Percentiles rank a stretch among this genome's conserved stretches.
Conservation (phyloP, 2,888 invertebrate genomes). For the Flexamia atlantica region DNA sequence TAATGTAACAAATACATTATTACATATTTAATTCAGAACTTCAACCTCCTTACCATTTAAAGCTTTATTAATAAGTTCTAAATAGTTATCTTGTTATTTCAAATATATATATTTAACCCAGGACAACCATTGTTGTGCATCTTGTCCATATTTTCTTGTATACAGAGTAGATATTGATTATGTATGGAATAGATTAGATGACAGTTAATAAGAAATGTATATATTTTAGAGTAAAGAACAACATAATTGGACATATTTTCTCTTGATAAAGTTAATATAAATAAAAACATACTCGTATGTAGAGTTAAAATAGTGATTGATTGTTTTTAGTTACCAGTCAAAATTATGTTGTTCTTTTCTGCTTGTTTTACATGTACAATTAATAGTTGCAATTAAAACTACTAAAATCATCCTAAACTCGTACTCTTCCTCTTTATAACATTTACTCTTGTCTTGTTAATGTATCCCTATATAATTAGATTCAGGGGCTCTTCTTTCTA, state of each 20-base stretch:
- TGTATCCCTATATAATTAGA: background rate
- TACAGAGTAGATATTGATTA: background rate
- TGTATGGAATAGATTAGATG: slow-evolving; percentile 28
- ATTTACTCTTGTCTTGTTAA: background rate
- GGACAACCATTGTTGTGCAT: background rate
- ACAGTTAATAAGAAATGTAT: slow-evolving; percentile 14
- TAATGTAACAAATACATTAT: background rate
- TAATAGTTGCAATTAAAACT: background rate
- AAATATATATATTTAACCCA: background rate
- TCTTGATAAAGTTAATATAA: background rate
- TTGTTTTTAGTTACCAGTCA: slow-evolving; percentile 49
- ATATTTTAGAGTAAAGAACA: slow-evolving; percentile 30
- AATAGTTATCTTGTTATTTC: background rate
- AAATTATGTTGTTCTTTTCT: slow-evolving; percentile 31
- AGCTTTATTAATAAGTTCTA: slow-evolving; percentile 34
- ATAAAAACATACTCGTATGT: background rate
- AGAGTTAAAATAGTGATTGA: background rate
- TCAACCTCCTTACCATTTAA: background rate
- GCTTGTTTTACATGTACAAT: background rate
- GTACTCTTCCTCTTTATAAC: slow-evolving; percentile 9
- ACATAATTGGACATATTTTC: slow-evolving; percentile 13
- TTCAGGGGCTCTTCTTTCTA: too few species aligned
- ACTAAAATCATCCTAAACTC: background rate
- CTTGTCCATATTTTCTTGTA: slow-evolving; percentile 16
- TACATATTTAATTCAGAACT: background rate